Evolutionary conservation across 2,888 invertebrate species (phyloP), one percentile per base, ranked within the genome.

Genomic region (Habroteleia sp.): DNA sequence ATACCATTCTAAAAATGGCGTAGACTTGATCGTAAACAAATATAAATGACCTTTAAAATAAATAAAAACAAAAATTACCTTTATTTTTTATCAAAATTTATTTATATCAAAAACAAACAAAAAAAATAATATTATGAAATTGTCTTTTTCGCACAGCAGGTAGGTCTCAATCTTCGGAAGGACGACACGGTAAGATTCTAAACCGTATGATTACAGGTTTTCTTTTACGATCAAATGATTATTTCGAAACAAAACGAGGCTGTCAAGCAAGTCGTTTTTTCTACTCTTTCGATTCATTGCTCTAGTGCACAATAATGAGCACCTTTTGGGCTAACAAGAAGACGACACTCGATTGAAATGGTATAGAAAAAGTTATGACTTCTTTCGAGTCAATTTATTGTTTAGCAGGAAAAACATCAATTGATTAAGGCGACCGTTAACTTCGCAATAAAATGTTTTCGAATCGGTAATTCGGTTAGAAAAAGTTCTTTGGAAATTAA

Each of bases 181-280:
- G n/a, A n/a, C n/a, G n/a, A n/a, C n/a, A n/a, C n/a, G n/a, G n/a
- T n/a, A 8, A 10, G 62, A 39, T 39, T 39, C 39, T 23, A 62
- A 41, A 41, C 41, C 6, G 33, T 25, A 41, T 63, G 63, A 63
- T 63, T 63, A 63, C 17, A 52, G 48, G 25, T 62, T 65, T 65
- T 65, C 54, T 65, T 42, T 42, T 37, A 46, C 39, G 42, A 44
- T 44, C 44, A 25, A 65, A 17, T 37, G 54, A 54, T 65, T 54
- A 54, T 65, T 44, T 17, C 44, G 42, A 65, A 52, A 65, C 42
- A 65, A 52, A 42, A 42, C 33, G 17, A 39, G 39, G 16, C n/a
- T 37, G 20, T 33, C 48, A 20, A 25, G 31, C 37, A 16, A 10
- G n/a, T 35, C 16, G 2, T 41, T 52, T 52, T 52, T 52, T 35